Conservation (phyloP, 2,888 invertebrate genomes). For the Drosophila formosana region DNA sequence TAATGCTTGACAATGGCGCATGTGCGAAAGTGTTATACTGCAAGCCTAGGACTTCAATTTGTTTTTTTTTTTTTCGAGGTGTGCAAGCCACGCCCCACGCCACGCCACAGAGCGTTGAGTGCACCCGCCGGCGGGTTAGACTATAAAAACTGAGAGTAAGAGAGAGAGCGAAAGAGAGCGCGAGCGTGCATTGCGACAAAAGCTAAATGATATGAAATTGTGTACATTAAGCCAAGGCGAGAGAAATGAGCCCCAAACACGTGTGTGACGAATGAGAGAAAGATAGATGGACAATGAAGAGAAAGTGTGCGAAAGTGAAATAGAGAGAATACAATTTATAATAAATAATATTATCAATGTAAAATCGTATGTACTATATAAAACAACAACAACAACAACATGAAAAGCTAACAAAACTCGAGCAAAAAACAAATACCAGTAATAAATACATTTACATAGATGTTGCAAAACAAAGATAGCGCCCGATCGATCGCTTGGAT, state of each 20-base stretch:
- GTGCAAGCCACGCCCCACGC: constrained; percentile 60
- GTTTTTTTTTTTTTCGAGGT: constrained; percentile 40
- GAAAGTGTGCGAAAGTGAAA: constrained; percentile 8
- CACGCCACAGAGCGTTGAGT: constrained; percentile 44
- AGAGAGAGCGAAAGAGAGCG: constrained; percentile 12
- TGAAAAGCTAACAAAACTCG: constrained; percentile 34
- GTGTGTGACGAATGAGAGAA: constrained; percentile 22
- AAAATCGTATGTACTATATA: constrained; percentile 75
- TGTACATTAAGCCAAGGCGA: constrained; percentile 39
- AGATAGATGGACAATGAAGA: constrained; percentile 5
- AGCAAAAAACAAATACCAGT: constrained; percentile 36
- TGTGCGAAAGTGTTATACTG: constrained; percentile 26
- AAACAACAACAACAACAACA: constrained; percentile 40
- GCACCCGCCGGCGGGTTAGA: constrained; percentile 78
- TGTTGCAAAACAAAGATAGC: constrained; percentile 63
- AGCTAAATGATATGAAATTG: constrained; percentile 47
- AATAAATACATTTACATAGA: constrained; percentile 80
- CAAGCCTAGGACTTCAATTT: constrained; percentile 47
- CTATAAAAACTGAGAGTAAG: constrained; percentile 24
- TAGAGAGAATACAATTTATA: constrained; percentile 55
- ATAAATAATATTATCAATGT: constrained; percentile 74
- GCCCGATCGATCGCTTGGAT: neutral
- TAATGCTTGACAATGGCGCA: constrained; percentile 22
- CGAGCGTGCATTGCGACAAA: constrained; percentile 38
- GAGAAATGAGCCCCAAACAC: constrained; percentile 3